Base-by-base conservation (phyloP, 2,113 vertebrate genomes). In the Oncorhynchus masou region DNA sequence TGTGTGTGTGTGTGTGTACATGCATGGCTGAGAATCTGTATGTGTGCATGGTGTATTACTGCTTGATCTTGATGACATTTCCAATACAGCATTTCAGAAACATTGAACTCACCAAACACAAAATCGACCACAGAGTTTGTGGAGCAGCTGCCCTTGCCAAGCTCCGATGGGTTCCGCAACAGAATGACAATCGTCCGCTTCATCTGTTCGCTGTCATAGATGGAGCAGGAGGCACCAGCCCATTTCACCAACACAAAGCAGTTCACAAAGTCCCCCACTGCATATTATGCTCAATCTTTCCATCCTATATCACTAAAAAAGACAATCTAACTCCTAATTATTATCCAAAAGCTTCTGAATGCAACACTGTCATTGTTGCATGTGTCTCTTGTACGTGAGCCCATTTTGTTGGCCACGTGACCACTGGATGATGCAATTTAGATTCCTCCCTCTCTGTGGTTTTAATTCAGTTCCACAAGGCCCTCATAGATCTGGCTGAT, bases 161-260 rank as follows among this genome's bases (percentile, higher is more conserved):
- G 51, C 34, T 74, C 68, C 27, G 31, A 62, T 75, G 70, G 68
- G 29, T 64, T 76, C 65, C 16, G 25, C 74, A 60, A 27, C 57
- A 31, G 72, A 76, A 59, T 74, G 69, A 84, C 80, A 86, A 84
- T 69, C 34, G 65, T 16, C 71, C 76, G 75, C 29, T 80, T 85
- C 73, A 80, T 85, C 75, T 68, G 19, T 51, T 62, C 45, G n/a
- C 54, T 24, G 22, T 72, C 5, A 5, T 57, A 34, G 77, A 45
- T 4, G 59, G 20, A 60, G n/a, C 73, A 72, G 72, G 60, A 22
- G 20, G 31, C 48, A 70, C 29, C 22, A 48, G 49, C 65, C 68
- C 39, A 49, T 72, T 75, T 82, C 25, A 51, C 3, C 19, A 71
- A 76, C 29, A 72, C 71, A 83, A 79, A 77, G n/a, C 45, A 4